Base-by-base conservation (phyloP, 2,888 invertebrate genomes). In the Eristalis pertinax region DNA sequence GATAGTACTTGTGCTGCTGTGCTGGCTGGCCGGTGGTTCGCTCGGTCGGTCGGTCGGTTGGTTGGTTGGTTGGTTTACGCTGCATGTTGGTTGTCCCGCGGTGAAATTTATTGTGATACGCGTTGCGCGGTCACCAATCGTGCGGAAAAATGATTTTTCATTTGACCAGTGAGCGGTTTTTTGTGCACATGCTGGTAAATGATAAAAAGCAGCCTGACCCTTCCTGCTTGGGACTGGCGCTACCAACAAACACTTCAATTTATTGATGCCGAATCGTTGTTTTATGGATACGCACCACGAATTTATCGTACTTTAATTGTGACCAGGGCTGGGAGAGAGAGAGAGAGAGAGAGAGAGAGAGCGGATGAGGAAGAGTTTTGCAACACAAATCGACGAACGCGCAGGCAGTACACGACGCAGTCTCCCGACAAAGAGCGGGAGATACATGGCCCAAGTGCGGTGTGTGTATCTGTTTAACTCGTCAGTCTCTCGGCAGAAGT, bases 141-240 rank as follows among this genome's bases (percentile, higher is more conserved):
- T 87, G 84, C 83, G 80, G 87, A 87, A 87, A 83, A 87, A 75
- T 87, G 67, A 87, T 83, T 87, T 87, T 87, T 87, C 86, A 87
- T 83, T 43, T 69, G 80, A 70, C 69, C 64, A 64, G 50, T 43
- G 60, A 73, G 50, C 43, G 26, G 65, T 56, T 69, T 56, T 69
- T 60, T 32, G 68, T 75, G 35, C 3, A 22, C n/a, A 19, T 22
- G 19, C n/a, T n/a, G n/a, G n/a, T n/a, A n/a, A n/a, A n/a, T n/a
- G n/a, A n/a, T n/a, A n/a, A n/a, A 64, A 35, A 32, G 1, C 26
- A 83, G 80, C 83, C 79, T 83, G 79, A 19, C 76, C 80, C 79
- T 79, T 87, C 79, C 83, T 76, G 79, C 76, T 83, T 64, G 32
- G 7, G 35, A 32, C 41, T 32, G n/a, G 19, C 41, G 8, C 10